Percentiles rank a stretch among this genome's conserved stretches.
Evolutionary conservation across 2,888 invertebrate genomes (phyloP).

Genomic region (Steinernema hermaphroditum): DNA sequence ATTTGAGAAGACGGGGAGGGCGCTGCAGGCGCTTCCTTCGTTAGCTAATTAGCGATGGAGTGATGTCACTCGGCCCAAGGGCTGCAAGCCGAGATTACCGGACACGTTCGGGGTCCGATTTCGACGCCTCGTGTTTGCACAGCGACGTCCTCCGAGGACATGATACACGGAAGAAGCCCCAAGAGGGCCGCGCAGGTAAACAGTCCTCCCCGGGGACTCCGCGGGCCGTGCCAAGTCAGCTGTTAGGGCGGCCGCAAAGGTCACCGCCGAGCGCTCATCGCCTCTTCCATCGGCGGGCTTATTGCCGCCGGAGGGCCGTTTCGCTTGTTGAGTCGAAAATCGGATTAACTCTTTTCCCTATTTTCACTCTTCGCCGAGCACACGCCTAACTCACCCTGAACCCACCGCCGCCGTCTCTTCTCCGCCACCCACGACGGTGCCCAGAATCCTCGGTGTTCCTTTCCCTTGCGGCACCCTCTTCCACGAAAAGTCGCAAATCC

Average conservation of each 20-base stretch:
- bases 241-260: conserved; percentile 8
- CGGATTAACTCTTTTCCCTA: conserved; percentile 27
- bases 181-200: conserved; percentile 27
- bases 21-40: neutral
- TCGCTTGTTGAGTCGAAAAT: conserved; percentile 31
- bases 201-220: neutral
- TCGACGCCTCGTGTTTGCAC: conserved; percentile 6
- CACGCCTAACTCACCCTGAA: neutral
- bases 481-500: neutral
- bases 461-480: conserved; percentile 13
- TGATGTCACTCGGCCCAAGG: neutral
- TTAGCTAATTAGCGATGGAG: neutral
- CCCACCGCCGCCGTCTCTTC: neutral
- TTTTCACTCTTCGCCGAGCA: conserved; percentile 10
- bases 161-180: conserved; percentile 20
- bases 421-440: neutral
- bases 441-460: neutral
- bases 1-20: neutral
- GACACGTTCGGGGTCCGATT: neutral
- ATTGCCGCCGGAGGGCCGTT: neutral
- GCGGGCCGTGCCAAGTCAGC: conserved; percentile 24
- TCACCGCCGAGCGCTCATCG: conserved; percentile 1
- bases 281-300: neutral
- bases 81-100: neutral
- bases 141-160: neutral